A percentile compares a stretch with the other conserved stretches of the same genome.
phyloP scores from a whole-genome alignment of 2,113 vertebrate species.

The Oncorhynchus clarkii region DNA sequence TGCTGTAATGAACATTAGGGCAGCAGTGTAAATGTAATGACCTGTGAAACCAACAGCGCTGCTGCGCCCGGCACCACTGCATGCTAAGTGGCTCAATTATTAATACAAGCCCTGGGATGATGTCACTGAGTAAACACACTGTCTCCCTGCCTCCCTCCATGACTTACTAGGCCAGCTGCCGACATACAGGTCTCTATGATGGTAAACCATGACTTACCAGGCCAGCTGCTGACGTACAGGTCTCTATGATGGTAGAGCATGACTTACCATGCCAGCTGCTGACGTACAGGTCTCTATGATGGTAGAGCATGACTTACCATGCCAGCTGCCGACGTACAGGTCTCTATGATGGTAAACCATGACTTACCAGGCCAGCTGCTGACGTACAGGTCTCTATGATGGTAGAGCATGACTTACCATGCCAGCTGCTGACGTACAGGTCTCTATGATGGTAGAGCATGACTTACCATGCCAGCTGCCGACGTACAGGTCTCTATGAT shows the following conservation, averaged over 20 bases:
- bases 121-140: constrained; percentile 68
- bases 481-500: too few relatives aligned
- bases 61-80: constrained; percentile 59
- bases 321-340: too few relatives aligned
- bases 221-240: constrained; percentile 43
- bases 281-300: too few relatives aligned
- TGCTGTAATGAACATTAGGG: constrained; percentile 72
- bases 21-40: constrained; percentile 78
- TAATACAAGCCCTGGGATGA: constrained; percentile 64
- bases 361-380: too few relatives aligned
- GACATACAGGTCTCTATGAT: constrained; percentile 24
- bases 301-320: too few relatives aligned
- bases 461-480: too few relatives aligned
- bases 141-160: constrained; percentile 47
- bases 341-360: too few relatives aligned
- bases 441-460: too few relatives aligned
- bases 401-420: too few relatives aligned
- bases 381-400: too few relatives aligned
- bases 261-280: background rate
- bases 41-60: constrained; percentile 76
- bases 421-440: too few relatives aligned
- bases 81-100: constrained; percentile 74
- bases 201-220: constrained; percentile 6
- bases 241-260: constrained; percentile 1
- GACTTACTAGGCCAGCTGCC: constrained; percentile 46